These are phyloP conservation scores for Gonioctena quinquepunctata DNA, from an alignment of 1,140 invertebrate species.

Conservation along the genomic window DNA sequence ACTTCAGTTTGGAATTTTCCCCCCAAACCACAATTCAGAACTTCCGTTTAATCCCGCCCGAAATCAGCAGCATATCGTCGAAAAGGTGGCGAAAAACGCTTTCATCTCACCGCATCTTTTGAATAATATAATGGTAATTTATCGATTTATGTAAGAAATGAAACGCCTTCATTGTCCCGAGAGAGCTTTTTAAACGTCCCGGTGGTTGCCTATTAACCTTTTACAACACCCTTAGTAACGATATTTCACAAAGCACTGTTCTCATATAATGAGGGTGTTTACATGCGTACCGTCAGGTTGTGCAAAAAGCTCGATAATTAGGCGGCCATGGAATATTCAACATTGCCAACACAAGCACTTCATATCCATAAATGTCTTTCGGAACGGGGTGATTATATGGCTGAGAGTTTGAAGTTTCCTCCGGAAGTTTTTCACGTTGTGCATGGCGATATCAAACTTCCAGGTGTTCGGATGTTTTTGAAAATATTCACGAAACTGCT, in stretches of 20 bases:
- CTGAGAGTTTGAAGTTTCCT: too few relatives aligned
- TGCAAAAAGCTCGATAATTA: constrained; percentile 35
- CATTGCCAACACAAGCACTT: too few relatives aligned
- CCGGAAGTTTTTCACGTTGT: too few relatives aligned
- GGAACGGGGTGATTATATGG: too few relatives aligned
- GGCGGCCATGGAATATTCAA: constrained; percentile 21
- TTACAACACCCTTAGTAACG: constrained; percentile 33
- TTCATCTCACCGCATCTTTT: not conserved
- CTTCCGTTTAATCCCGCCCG: not conserved
- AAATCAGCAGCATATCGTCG: not conserved
- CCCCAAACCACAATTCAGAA: too few relatives aligned
- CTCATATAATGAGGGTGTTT: constrained; percentile 40
- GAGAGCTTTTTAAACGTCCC: constrained; percentile 34
- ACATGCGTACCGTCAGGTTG: constrained; percentile 36
- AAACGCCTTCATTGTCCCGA: constrained; percentile 22
- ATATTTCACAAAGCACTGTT: constrained; percentile 37
- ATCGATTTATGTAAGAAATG: constrained; percentile 22
- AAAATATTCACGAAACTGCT: too few relatives aligned
- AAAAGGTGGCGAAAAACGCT: not conserved
- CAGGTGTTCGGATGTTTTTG: too few relatives aligned
- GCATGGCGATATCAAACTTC: too few relatives aligned
- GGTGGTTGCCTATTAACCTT: constrained; percentile 39
- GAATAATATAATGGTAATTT: constrained; percentile 11
- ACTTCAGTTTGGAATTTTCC: too few relatives aligned
- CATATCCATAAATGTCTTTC: too few relatives aligned